These are phyloP conservation scores for Eurytemora carolleeae DNA, from an alignment of 1,140 invertebrate species.

Conservation along the genomic window DNA sequence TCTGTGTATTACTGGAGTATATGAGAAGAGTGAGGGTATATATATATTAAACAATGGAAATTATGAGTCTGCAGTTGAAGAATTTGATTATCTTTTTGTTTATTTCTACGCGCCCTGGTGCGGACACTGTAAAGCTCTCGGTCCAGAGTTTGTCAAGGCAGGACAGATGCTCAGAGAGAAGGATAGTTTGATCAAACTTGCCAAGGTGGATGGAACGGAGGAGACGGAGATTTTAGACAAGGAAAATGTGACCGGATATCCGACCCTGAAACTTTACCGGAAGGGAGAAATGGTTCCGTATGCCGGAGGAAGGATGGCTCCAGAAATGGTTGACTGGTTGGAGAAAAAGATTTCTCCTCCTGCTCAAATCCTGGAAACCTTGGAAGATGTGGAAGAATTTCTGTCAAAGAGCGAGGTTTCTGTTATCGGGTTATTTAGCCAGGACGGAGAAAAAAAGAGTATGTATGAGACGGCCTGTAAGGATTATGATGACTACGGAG, in stretches of 20 bases:
- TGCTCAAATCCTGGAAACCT: slow-evolving; percentile 48
- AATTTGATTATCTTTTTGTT: slow-evolving; percentile 63
- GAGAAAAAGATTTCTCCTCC: slow-evolving; percentile 36
- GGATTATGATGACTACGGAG: background rate
- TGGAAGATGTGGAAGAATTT: slow-evolving; percentile 64
- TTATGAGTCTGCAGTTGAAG: slow-evolving; percentile 51
- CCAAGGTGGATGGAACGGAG: slow-evolving; percentile 88
- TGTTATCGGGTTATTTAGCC: slow-evolving; percentile 78
- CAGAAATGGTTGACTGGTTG: slow-evolving; percentile 10
- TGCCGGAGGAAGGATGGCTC: slow-evolving; percentile 10
- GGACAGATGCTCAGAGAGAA: slow-evolving; percentile 55
- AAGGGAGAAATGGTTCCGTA: slow-evolving; percentile 48
- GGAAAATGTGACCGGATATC: slow-evolving; percentile 73
- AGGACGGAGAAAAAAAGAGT: too few relatives aligned
- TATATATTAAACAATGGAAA: slow-evolving; percentile 67
- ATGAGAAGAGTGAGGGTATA: slow-evolving; percentile 65
- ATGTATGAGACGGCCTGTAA: background rate
- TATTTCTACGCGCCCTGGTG: slow-evolving; percentile 61
- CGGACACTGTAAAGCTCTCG: slow-evolving; percentile 38
- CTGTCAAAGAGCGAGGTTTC: slow-evolving; percentile 54
- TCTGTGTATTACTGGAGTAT: too few relatives aligned
- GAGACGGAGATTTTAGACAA: slow-evolving; percentile 75
- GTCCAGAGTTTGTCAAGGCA: slow-evolving; percentile 89
- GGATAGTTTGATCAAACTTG: slow-evolving; percentile 65
- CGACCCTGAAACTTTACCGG: slow-evolving; percentile 93